phyloP scores from a whole-genome alignment of 2,797 vertebrate species.

The Neoniphon sammara region DNA sequence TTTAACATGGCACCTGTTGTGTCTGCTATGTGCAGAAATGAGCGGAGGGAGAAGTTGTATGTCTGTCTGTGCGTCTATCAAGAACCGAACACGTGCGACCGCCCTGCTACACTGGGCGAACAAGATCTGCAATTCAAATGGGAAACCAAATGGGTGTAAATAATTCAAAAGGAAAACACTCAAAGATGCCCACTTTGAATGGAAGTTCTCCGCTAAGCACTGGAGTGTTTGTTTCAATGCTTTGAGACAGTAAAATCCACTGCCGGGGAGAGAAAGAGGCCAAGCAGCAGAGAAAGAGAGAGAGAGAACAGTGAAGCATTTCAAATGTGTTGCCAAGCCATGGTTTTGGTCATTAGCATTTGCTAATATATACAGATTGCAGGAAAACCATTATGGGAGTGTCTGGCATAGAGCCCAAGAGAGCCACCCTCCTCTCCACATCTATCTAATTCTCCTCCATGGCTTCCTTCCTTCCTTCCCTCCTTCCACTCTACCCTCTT shows the following conservation, averaged over 20 bases:
- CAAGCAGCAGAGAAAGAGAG: neutral
- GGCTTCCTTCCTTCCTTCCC: constrained; percentile 22
- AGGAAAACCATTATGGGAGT: constrained; percentile 35
- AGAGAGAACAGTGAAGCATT: neutral
- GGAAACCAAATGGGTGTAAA: constrained; percentile 61
- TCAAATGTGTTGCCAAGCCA: constrained; percentile 20
- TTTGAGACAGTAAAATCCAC: neutral
- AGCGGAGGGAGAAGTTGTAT: constrained; percentile 12
- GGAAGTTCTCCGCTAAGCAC: constrained; percentile 44
- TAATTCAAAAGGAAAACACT: constrained; percentile 68
- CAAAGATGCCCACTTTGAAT: constrained; percentile 56
- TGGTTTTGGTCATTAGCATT: constrained; percentile 22
- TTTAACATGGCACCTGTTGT: constrained; percentile 36
- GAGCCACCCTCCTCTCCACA: constrained; percentile 37
- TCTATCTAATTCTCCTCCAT: constrained; percentile 22
- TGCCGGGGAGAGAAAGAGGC: neutral
- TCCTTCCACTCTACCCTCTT: constrained; percentile 13
- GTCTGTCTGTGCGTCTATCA: constrained; percentile 10
- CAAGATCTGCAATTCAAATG: constrained; percentile 68
- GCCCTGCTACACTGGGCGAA: constrained; percentile 1
- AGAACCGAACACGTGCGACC: constrained; percentile 17
- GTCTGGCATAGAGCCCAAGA: constrained; percentile 41
- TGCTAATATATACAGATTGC: constrained; percentile 52
- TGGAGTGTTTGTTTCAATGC: neutral
- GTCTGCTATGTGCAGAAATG: constrained; percentile 17